phyloP scores from a whole-genome alignment of 2,113 vertebrate species.

The Chlorodrepanis virens region DNA sequence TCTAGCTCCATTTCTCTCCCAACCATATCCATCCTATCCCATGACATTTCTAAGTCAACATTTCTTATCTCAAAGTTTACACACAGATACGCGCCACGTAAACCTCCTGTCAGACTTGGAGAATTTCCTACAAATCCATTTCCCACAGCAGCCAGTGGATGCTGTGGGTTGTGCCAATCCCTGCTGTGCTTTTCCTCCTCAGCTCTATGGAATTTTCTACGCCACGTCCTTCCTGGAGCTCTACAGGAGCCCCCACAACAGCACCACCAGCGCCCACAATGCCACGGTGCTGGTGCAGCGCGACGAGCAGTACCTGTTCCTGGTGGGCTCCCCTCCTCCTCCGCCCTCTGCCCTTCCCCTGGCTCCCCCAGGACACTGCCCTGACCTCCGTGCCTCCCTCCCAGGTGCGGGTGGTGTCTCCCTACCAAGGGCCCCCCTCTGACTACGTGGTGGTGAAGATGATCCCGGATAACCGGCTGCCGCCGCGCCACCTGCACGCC shows the following conservation, averaged over 20 bases:
- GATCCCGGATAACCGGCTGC: slow-evolving; percentile 94
- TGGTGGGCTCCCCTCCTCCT: slow-evolving; percentile 73
- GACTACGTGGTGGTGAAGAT: slow-evolving; percentile 89
- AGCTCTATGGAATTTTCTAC: slow-evolving; percentile 91
- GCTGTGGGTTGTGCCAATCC: neutral
- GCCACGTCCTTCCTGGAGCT: slow-evolving; percentile 94
- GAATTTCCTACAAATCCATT: neutral
- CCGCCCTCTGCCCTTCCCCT: accelerated
- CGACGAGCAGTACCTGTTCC: slow-evolving; percentile 93
- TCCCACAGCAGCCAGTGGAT: neutral
- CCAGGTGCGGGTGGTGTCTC: slow-evolving; percentile 86
- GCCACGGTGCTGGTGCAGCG: slow-evolving; percentile 81
- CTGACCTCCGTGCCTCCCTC: neutral
- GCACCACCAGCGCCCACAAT: slow-evolving; percentile 73
- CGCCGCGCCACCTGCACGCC: slow-evolving; percentile 88
- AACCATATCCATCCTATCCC: neutral
- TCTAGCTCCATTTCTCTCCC: neutral
- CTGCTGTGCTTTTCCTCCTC: neutral
- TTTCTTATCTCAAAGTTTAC: neutral
- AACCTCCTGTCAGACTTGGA: neutral
- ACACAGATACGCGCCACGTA: neutral
- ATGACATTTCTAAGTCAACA: neutral
- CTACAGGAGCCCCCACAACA: slow-evolving; percentile 81
- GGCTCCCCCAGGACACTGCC: accelerated
- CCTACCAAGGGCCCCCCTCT: slow-evolving; percentile 90